Base-by-base conservation (phyloP, 2,113 vertebrate genomes). In the Alouatta palliata region DNA sequence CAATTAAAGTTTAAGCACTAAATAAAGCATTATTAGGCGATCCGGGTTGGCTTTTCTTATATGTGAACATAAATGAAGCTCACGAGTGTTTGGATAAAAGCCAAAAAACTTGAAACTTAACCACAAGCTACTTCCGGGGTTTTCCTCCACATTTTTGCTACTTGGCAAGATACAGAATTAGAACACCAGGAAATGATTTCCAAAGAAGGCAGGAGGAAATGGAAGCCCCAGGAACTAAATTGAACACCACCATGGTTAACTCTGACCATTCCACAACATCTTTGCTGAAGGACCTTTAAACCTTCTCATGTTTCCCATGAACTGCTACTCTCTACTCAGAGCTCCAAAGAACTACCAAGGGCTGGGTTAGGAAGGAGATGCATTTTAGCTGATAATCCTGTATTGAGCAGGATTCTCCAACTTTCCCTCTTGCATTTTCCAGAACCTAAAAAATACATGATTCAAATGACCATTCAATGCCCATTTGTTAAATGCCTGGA, bases 1-100 rank as follows among this genome's bases (percentile, higher is more conserved):
- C 97, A 99, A 99, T 99, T 99, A 99, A 98, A 98, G 98, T 98
- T 95, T 98, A 97, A 98, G 97, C 92, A 97, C 97, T 97, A 81
- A 95, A 97, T 97, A 97, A 98, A 98, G 98, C 97, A 97, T 98
- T 98, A 98, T 98, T 98, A 98, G 98, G 93, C 97, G 93, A 97
- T 97, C 96, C 97, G 97, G 89, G 95, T 96, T 98, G 97, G 97
- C 96, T 98, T 98, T 98, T 97, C 97, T 97, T 97, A 96, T 96
- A 97, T 96, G 96, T 97, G 98, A 98, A 97, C 97, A 98, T 92
- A 98, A 98, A 97, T 85, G 97, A 98, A 98, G 98, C 98, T 98
- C 98, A 91, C 10, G 94, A 98, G 97, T 93, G 83, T 98, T 98
- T 98, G 98, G 98, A 97, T 90, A 98, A 97, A 98, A 98, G 97